A percentile compares a stretch with the other conserved stretches of the same genome.
Evolutionary conservation across 2,888 invertebrate species (phyloP).

Genomic region (Drosophila anceps): DNA sequence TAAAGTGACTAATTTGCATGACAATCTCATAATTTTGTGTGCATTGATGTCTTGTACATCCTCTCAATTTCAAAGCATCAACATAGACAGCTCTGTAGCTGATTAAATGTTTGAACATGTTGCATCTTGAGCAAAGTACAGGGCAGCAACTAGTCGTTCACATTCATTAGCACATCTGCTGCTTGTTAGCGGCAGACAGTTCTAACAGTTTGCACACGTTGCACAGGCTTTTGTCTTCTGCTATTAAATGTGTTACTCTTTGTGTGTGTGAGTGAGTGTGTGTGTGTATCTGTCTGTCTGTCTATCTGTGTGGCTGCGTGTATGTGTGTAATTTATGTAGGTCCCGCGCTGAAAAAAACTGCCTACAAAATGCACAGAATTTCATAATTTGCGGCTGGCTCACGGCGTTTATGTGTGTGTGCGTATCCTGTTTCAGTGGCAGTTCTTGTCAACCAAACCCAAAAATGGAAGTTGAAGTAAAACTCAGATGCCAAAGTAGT

Average conservation of each 20-base stretch:
- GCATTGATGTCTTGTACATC: neutral
- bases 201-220: conserved; percentile 1
- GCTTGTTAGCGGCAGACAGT: conserved; percentile 38
- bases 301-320: neutral
- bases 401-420: neutral
- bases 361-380: conserved; percentile 51
- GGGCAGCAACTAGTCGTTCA: neutral
- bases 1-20: neutral
- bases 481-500: neutral
- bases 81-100: neutral
- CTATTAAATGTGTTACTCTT: conserved; percentile 13
- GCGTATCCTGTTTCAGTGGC: conserved; percentile 1
- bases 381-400: conserved; percentile 51
- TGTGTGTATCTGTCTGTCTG: conserved; percentile 1
- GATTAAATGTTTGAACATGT: neutral
- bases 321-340: conserved; percentile 55
- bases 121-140: neutral
- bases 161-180: too few relatives aligned
- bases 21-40: neutral
- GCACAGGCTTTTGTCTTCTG: conserved; percentile 13
- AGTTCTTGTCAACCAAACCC: conserved; percentile 7
- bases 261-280: conserved; percentile 7
- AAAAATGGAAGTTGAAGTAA: neutral
- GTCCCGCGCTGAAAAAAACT: conserved; percentile 46
- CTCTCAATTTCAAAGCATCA: too few relatives aligned